phyloP scores from a whole-genome alignment of 2,113 vertebrate genomes.

The Xyrauchen texanus region DNA sequence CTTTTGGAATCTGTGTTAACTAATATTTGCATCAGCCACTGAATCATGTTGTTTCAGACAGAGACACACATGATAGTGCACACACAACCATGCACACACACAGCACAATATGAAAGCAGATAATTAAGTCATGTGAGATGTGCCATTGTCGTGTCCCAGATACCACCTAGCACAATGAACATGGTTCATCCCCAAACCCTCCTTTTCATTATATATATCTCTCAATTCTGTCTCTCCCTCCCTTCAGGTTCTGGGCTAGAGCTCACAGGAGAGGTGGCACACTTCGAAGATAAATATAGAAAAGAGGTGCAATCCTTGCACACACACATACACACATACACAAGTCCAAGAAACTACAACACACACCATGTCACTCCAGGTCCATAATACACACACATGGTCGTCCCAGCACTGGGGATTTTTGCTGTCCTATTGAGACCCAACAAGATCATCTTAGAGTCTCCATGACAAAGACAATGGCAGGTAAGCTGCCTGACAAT shows the following conservation, averaged over 20 bases:
- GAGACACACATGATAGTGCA: too few relatives aligned
- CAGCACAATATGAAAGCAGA: conserved; percentile 61
- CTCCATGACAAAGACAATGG: conserved; percentile 37
- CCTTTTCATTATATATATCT: conserved; percentile 33
- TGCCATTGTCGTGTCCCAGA: conserved; percentile 77
- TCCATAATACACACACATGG: conserved; percentile 24
- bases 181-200: conserved; percentile 46
- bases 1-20: too few relatives aligned
- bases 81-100: conserved; percentile 31
- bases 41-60: too few relatives aligned
- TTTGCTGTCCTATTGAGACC: conserved; percentile 29
- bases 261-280: conserved; percentile 92
- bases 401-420: conserved; percentile 16
- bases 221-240: conserved; percentile 22
- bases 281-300: conserved; percentile 87
- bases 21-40: too few relatives aligned
- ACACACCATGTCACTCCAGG: conserved; percentile 25
- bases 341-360: not conserved
- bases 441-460: conserved; percentile 33
- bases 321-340: not conserved
- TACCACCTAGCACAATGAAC: conserved; percentile 55
- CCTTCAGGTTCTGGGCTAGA: conserved; percentile 79
- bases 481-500: conserved; percentile 26
- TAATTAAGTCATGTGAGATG: conserved; percentile 70
- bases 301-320: conserved; percentile 76